A percentile compares a stretch with the other conserved stretches of the same genome.
Evolutionary conservation across 2,797 vertebrate species (phyloP).

Genomic region (Sparidentex hasta): DNA sequence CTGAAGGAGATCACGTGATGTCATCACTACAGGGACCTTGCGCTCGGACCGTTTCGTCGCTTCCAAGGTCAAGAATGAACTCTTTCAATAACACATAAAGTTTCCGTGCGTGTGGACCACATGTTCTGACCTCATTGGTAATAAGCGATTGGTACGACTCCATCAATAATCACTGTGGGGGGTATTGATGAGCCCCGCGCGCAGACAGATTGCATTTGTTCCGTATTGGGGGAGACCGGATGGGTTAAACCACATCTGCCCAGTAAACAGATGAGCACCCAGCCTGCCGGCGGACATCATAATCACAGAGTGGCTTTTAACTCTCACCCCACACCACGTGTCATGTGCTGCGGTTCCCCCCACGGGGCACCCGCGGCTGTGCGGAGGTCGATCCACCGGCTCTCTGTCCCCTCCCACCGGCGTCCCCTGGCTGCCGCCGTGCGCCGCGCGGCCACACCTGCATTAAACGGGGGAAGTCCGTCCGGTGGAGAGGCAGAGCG

Average conservation of each 20-base stretch:
- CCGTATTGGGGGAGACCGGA: slow-evolving; percentile 17
- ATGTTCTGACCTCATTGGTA: slow-evolving; percentile 9
- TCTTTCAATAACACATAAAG: neutral
- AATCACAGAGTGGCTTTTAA: slow-evolving; percentile 39
- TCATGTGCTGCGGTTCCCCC: slow-evolving; percentile 45
- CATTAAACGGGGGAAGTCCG: slow-evolving; percentile 85
- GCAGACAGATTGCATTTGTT: neutral
- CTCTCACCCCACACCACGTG: slow-evolving; percentile 4
- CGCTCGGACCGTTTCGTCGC: neutral
- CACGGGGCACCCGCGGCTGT: slow-evolving; percentile 25
- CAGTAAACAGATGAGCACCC: slow-evolving; percentile 1
- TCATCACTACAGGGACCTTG: neutral
- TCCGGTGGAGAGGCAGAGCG: slow-evolving; percentile 39
- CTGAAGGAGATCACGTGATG: neutral
- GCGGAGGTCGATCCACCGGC: slow-evolving; percentile 47
- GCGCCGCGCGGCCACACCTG: slow-evolving; percentile 81
- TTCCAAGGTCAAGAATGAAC: slow-evolving; percentile 9
- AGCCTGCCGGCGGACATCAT: slow-evolving; percentile 22
- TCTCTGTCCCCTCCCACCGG: slow-evolving; percentile 69
- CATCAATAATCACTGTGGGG: slow-evolving; percentile 10
- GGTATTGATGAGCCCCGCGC: slow-evolving; percentile 16
- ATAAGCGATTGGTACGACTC: slow-evolving; percentile 14
- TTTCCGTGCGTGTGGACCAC: neutral
- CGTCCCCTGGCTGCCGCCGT: slow-evolving; percentile 47
- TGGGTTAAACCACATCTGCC: slow-evolving; percentile 40